phyloP scores from a whole-genome alignment of 2,113 vertebrate genomes.

The Xiphophorus hellerii region DNA sequence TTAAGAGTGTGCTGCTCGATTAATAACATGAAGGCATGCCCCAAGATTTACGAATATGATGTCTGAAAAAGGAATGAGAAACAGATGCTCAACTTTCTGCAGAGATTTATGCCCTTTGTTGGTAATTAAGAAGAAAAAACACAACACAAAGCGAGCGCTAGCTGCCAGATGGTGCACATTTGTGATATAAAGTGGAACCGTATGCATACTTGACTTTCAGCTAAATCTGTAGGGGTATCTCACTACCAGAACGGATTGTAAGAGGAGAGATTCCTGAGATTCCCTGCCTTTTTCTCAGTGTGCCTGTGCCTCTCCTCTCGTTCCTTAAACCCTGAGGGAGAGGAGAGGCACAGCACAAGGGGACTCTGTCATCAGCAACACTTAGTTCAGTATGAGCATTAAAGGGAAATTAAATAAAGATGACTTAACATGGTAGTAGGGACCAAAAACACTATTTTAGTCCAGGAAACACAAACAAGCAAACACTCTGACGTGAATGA shows the following conservation, averaged over 20 bases:
- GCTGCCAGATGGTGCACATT: constrained; percentile 16
- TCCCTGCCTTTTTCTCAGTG: background rate
- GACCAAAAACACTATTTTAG: constrained; percentile 20
- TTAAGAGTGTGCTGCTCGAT: constrained; percentile 12
- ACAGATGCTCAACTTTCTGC: constrained; percentile 20
- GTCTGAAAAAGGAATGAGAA: background rate
- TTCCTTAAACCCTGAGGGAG: constrained; percentile 3
- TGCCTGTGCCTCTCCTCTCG: constrained; percentile 7
- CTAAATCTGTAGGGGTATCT: background rate
- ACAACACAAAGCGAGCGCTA: background rate
- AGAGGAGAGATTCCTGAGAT: constrained; percentile 14
- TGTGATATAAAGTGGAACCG: constrained; percentile 10
- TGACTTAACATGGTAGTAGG: background rate
- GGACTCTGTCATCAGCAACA: constrained; percentile 13
- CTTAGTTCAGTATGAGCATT: constrained; percentile 17
- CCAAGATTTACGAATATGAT: constrained; percentile 4
- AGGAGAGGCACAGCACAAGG: background rate
- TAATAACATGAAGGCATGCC: constrained; percentile 23
- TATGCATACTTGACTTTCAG: constrained; percentile 1
- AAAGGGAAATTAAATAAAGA: constrained; percentile 39
- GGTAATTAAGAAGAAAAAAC: background rate
- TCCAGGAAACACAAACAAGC: constrained; percentile 34
- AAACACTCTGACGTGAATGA: constrained; percentile 27
- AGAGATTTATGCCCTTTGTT: background rate
- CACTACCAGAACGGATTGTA: constrained; percentile 9